Conservation (phyloP, 2,888 invertebrate genomes). For the Mycalesis mineus region DNA sequence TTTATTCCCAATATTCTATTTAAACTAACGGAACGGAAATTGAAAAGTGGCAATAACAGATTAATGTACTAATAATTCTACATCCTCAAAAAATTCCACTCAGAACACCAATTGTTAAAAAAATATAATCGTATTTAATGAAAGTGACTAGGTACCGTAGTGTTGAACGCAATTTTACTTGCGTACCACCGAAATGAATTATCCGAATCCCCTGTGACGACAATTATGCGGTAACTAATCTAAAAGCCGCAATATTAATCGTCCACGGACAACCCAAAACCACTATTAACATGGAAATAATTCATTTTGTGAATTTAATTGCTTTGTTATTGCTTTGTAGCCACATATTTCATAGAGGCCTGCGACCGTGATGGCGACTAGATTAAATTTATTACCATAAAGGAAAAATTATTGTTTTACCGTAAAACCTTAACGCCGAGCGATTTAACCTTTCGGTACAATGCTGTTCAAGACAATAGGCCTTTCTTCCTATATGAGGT, state of each 20-base stretch:
- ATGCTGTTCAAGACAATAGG: background rate
- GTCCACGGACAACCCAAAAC: slow-evolving; percentile 14
- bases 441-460: background rate
- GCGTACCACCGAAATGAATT: slow-evolving; percentile 5
- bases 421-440: background rate
- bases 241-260: slow-evolving; percentile 13
- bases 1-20: no score
- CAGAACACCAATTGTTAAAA: no score
- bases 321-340: slow-evolving; percentile 25
- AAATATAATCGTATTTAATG: no score
- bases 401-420: background rate
- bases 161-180: background rate
- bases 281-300: slow-evolving; percentile 23
- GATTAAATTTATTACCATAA: slow-evolving; percentile 9
- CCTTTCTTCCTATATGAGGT: no score
- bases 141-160: no score
- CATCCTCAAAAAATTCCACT: no score
- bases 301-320: slow-evolving; percentile 25
- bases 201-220: slow-evolving; percentile 11
- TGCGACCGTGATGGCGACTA: slow-evolving; percentile 5
- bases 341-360: slow-evolving; percentile 23
- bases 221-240: slow-evolving; percentile 15
- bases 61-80: no score
- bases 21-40: no score
- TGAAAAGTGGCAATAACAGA: no score